Percentiles rank a stretch among this genome's conserved stretches.
phyloP scores from a whole-genome alignment of 2,797 vertebrate genomes.

The Molossus alvarezi region DNA sequence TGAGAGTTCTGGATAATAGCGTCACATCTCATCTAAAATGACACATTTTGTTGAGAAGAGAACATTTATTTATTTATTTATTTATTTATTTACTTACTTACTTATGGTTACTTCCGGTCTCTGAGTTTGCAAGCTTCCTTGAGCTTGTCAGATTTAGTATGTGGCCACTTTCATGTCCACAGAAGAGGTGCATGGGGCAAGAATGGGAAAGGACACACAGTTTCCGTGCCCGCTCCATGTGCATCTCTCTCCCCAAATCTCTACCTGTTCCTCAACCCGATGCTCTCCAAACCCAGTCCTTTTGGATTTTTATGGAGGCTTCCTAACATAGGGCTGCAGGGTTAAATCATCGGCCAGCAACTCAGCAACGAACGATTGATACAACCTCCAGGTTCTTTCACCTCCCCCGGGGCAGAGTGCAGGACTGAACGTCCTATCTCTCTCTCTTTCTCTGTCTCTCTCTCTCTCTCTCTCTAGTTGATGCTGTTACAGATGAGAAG shows the following conservation, averaged over 20 bases:
- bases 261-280: background rate
- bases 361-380: background rate
- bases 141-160: background rate
- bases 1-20: background rate
- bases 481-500: background rate
- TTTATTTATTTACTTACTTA: background rate
- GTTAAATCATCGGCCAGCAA: background rate
- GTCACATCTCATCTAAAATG: background rate
- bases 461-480: background rate
- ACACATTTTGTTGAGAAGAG: background rate
- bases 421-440: background rate
- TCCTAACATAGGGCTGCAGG: background rate
- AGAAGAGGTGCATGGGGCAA: background rate
- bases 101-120: background rate
- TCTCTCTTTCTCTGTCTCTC: background rate
- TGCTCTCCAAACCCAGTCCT: background rate
- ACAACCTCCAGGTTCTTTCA: background rate
- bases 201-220: background rate
- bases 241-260: background rate
- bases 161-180: background rate
- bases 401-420: background rate
- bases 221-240: background rate
- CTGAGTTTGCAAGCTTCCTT: background rate
- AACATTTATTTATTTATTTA: background rate
- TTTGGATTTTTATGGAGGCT: background rate